A percentile compares a stretch with the other conserved stretches of the same genome.
Evolutionary conservation across 2,113 vertebrate species (phyloP).

Genomic region (Hippocampus comes): DNA sequence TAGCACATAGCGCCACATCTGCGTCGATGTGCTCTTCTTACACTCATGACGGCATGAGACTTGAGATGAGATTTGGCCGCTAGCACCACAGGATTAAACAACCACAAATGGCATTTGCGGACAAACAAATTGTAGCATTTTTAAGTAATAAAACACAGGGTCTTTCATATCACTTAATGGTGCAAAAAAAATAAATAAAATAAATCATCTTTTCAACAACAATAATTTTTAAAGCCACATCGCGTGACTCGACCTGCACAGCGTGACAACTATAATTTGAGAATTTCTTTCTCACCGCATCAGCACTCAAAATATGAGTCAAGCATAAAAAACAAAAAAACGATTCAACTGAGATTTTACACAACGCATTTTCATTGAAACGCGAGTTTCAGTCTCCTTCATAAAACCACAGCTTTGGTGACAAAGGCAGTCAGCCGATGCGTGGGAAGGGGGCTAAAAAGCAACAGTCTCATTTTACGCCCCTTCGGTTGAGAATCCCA

Average conservation of each 20-base stretch:
- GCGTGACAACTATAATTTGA: background rate
- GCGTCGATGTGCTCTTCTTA: background rate
- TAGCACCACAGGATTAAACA: background rate
- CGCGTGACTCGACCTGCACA: no score
- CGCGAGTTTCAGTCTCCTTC: constrained; percentile 45
- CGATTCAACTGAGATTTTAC: constrained; percentile 55
- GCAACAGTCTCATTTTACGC: constrained; percentile 30
- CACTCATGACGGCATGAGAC: background rate
- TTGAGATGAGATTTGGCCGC: background rate
- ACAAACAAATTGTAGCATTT: no score
- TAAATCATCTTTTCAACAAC: background rate
- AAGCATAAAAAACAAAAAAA: background rate
- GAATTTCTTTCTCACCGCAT: background rate
- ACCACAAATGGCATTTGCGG: background rate
- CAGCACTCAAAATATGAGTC: constrained; percentile 23
- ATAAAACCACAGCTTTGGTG: constrained; percentile 33
- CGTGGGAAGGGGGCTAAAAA: constrained; percentile 36
- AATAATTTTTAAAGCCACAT: no score
- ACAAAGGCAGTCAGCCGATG: constrained; percentile 9
- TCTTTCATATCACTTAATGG: no score
- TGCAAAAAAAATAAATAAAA: no score
- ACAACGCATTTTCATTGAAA: constrained; percentile 19
- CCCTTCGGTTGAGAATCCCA: constrained; percentile 20
- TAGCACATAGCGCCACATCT: background rate
- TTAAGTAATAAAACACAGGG: no score